Evolutionary conservation across 2,888 invertebrate species (phyloP), one percentile per base, ranked within the genome.

Genomic region (Lasiommata megera): DNA sequence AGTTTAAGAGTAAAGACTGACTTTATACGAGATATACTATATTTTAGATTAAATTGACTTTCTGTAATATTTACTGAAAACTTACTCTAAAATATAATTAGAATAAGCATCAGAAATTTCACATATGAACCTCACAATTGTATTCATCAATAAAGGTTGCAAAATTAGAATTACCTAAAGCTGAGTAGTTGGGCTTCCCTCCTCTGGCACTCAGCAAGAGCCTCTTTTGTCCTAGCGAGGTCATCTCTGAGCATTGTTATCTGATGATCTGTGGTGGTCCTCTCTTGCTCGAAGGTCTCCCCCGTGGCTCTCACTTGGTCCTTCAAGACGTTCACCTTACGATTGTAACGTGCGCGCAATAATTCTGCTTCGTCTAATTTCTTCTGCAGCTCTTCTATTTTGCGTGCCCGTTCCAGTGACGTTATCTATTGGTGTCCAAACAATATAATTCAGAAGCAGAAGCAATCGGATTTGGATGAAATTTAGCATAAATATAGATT

Each of bases 341-440:
- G 92, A 71, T 93, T 94, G 80, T 94, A 95, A 38, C 95, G 93
- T 1, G 94, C 94, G 52, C 96, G 92, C 29, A 96, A 84, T 67
- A 95, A 92, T 74, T 97, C 97, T 40, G 96, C 93, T 75, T 97
- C 97, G 41, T 96, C 94, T 23, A 96, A 81, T 64, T 95, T 94
- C 76, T 95, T 95, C 66, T 96, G 95, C 1, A 97, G 85, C 61
- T 97, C 96, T 74, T 97, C 96, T 54, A 96, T 93, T 84, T 96
- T 96, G 23, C 96, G 92, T 1, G 95, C 96, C 29, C 96, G 92
- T 78, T 97, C 97, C 68, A 97, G 76, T 0, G 96, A 94, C 14
- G 96, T 94, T 70, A 96, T 96, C 96, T 96, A 77, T 28, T 29
- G 14, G 23, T 5, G 5, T 23, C 23, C 2, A 23, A 23, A 23